Conservation (phyloP, 2,888 invertebrate genomes). For the Resseliella maxima region DNA sequence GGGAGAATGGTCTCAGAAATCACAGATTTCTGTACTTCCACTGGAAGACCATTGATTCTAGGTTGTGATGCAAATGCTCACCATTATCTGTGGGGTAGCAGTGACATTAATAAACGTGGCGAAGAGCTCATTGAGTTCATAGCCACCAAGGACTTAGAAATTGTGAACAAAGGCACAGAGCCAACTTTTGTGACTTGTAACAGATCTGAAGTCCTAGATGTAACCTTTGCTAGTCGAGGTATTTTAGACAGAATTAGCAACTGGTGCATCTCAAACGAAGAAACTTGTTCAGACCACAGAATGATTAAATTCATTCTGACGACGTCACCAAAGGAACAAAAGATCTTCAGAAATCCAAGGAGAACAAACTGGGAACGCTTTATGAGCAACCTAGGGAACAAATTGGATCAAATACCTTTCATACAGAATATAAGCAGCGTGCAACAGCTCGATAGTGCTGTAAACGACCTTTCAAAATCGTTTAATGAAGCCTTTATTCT, state of each 20-base stretch:
- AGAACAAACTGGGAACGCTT: background rate
- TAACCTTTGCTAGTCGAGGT: background rate
- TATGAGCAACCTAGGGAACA: too few species aligned
- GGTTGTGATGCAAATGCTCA: background rate
- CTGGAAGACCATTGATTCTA: background rate
- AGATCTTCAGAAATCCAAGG: slow-evolving; percentile 10
- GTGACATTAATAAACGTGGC: background rate
- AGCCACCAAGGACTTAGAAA: background rate
- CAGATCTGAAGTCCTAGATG: background rate
- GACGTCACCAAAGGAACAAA: background rate
- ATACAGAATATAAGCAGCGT: background rate
- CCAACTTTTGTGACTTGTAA: background rate
- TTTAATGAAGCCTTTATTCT: background rate
- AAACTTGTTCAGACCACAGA: background rate
- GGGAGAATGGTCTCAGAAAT: background rate
- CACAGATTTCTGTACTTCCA: background rate
- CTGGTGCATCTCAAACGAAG: background rate
- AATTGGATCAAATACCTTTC: background rate
- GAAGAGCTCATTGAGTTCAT: background rate
- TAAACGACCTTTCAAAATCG: background rate
- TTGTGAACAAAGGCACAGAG: background rate
- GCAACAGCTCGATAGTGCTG: background rate
- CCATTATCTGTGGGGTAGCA: background rate
- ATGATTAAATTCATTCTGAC: background rate
- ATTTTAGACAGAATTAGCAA: background rate